phyloP scores from a whole-genome alignment of 2,888 invertebrate species.

The Phengaris alcon region DNA sequence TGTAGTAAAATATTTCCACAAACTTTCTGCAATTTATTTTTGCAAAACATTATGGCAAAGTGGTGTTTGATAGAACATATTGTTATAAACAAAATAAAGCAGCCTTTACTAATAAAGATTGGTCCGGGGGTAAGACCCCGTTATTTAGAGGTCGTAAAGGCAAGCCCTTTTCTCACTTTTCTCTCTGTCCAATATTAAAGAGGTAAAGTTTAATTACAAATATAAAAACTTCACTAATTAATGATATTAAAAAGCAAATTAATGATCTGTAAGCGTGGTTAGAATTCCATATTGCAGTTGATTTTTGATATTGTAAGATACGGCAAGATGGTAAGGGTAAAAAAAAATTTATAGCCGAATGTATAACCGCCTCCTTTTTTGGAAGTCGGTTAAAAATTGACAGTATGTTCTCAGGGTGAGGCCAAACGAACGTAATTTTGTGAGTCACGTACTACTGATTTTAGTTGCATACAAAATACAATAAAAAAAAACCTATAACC shows the following conservation, averaged over 20 bases:
- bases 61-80: neutral
- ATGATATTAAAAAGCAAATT: neutral
- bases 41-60: too few species aligned
- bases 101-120: neutral
- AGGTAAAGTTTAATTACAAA: conserved; percentile 7
- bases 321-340: neutral
- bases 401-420: too few species aligned
- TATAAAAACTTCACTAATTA: neutral
- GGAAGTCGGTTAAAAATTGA: too few species aligned
- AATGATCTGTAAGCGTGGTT: neutral
- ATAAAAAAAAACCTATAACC: too few species aligned
- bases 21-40: too few species aligned
- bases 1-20: too few species aligned
- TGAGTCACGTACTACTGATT: too few species aligned
- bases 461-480: too few species aligned
- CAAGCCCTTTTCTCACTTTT: neutral
- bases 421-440: too few species aligned
- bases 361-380: too few species aligned
- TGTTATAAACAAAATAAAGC: neutral
- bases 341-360: too few species aligned
- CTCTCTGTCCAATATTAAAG: neutral
- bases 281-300: neutral
- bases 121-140: neutral
- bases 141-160: conserved; percentile 15
- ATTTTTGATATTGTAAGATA: neutral